These are phyloP conservation scores for Xiphorhynchus erythropygius DNA, from an alignment of 2,797 vertebrate genomes.

Conservation along the genomic window DNA sequence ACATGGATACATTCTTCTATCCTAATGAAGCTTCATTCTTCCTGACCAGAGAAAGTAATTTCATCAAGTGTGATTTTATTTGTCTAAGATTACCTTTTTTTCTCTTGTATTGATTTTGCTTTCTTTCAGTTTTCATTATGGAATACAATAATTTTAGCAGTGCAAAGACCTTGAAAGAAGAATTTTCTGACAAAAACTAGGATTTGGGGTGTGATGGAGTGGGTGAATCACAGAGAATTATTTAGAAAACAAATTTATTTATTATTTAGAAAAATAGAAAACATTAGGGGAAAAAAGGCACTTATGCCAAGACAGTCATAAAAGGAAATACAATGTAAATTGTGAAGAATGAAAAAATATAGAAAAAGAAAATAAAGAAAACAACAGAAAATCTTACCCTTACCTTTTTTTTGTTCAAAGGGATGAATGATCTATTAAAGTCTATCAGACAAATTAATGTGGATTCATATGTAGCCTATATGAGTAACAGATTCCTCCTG, in stretches of 20 bases:
- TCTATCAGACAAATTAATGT: background rate
- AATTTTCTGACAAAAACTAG: background rate
- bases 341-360: background rate
- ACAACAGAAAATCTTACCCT: background rate
- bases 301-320: background rate
- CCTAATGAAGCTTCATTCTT: background rate
- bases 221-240: background rate
- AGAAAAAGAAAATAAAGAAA: background rate
- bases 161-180: background rate
- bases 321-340: background rate
- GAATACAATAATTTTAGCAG: background rate
- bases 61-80: background rate
- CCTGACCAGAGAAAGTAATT: background rate
- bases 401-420: background rate
- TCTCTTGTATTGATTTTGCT: background rate
- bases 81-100: background rate
- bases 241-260: background rate
- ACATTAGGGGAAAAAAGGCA: fast-evolving
- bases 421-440: background rate
- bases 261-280: background rate
- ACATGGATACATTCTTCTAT: background rate
- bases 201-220: background rate
- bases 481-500: background rate
- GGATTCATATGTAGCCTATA: background rate
- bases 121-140: background rate